Base-by-base conservation (phyloP, 1,140 invertebrate species). In the Cheumatopsyche charites region DNA sequence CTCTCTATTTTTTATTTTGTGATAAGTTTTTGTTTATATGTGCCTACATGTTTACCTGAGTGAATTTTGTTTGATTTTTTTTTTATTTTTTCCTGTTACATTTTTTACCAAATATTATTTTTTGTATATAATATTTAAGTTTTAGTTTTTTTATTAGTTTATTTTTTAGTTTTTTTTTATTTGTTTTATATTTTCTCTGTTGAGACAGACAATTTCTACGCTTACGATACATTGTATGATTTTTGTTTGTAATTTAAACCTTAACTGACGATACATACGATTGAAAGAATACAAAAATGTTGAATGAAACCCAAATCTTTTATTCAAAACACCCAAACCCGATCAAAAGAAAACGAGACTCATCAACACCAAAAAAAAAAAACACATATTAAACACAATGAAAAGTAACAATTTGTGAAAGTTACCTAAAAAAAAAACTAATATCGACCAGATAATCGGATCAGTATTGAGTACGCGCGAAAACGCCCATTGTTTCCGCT, bases 11-110 rank as follows among this genome's bases (percentile, higher is more conserved):
- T 62, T 62, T 72, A 66, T 72, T 70, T 72, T 75, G n/a, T 71
- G 70, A 67, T 75, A 72, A 72, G 73, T 49, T 45, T 69, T 58
- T 71, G 61, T 75, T 55, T 52, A 47, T 74, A 67, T 70, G 73
- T 75, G 73, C 73, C 73, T 75, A 75, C 73, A 75, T 62, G 70
- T 45, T 72, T 75, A 75, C 73, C 73, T 75, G 73, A 70, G 21
- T 68, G 36, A 58, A 55, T 68, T 36, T 66, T 66, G 21, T 36
- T 66, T 45, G 43, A 67, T 62, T 71, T 67, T 52, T 71, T 67
- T 62, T 49, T 73, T 61, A 49, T 71, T 58, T 41, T 69, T 71
- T 69, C 43, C 62, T 47, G 71, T 72, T 63, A 68, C 36, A 49
- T 70, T 75, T n/a, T 36, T 36, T 70, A 72, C 67, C 70, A 70